Evolutionary conservation across 1,140 invertebrate genomes (phyloP), one percentile per base, ranked within the genome.

Genomic region (Drosophila yakuba): DNA sequence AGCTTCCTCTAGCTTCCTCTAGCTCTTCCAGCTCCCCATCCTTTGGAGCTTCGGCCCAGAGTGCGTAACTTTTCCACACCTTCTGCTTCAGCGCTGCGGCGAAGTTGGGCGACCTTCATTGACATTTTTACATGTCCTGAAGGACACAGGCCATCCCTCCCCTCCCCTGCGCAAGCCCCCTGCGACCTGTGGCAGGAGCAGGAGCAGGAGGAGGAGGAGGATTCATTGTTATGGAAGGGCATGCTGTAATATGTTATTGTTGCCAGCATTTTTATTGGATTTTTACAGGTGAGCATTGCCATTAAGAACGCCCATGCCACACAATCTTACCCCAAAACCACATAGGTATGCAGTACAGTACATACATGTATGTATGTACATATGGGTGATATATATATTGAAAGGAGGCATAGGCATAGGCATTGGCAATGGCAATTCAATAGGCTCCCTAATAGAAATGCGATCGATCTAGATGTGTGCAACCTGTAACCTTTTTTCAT

Each of bases 241-340:
- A 77, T 63, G 68, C 74, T 64, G 68, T 82, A 82, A 81, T 82
- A 81, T 81, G 74, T 82, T 82, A 81, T 82, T 78, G 74, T 78
- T 74, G 78, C 48, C 66, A 56, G 74, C 74, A 81, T 71, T 83
- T 81, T 74, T 78, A 78, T 81, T 81, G 74, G 63, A 66, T 55
- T 78, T 78, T 62, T 59, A 80, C 78, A 80, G 78, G 78, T 80
- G 68, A 74, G 79, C 78, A 73, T 68, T 67, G 62, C 78, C 68
- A 82, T 52, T 52, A 52, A 36, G 50, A 1, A 36, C 28, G 25
- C 32, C 28, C 28, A 6, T 12, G 11, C 32, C 50, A 20, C 50
- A 20, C 32, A 52, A 52, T 15, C 15, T 36, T 36, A 4, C 12
- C 11, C 48, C 12, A 14, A 28, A 52, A 36, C 50, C 50, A 52